Base-by-base conservation (phyloP, 1,140 invertebrate genomes). In the Oppia nitens region DNA sequence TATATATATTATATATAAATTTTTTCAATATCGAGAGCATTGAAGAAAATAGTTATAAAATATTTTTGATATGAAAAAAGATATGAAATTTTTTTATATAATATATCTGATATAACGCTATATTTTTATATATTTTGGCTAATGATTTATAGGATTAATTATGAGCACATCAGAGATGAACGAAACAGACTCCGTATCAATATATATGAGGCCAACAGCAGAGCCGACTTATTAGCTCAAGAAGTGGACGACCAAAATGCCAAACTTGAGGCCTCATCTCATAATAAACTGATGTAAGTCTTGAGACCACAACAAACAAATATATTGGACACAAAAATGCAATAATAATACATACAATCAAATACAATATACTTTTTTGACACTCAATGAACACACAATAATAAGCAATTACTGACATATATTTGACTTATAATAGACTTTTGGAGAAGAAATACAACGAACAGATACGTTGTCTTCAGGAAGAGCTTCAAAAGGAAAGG, bases 221-320 rank as follows among this genome's bases (percentile, higher is more conserved):
- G 87, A 60, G 83, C 85, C 0, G 76, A 79, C 6, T 65, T 87
- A 32, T 70, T 93, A 23, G 88, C 86, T 1, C 82, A 85, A 59
- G 89, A 94, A 71, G 83, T 90, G 1, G 89, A 94, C 68, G 90
- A 93, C 54, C 82, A 85, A 64, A 86, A 92, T 69, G 75, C 78
- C 0, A 77, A 81, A 47, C 76, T 91, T 64, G 88, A 93, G 70
- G 79, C 79, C 59, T 78, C 79, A 26, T 73, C 81, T 53, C 77
- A 82, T 66, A 76, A 79, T 45, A 79, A 81, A 66, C 61, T 77
- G 20, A 65, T 70, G 74, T 76, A 65, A 69, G 71, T 69, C 28
- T 20, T 21, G 17, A 60, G 55, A 40, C 3, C 17, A 29, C 14
- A 1, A n/a, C 47, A 17, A 29, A n/a, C 21, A 20, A 23, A 53